Conservation (phyloP, 1,140 invertebrate species). For the Ctenoplectra terminalis region DNA sequence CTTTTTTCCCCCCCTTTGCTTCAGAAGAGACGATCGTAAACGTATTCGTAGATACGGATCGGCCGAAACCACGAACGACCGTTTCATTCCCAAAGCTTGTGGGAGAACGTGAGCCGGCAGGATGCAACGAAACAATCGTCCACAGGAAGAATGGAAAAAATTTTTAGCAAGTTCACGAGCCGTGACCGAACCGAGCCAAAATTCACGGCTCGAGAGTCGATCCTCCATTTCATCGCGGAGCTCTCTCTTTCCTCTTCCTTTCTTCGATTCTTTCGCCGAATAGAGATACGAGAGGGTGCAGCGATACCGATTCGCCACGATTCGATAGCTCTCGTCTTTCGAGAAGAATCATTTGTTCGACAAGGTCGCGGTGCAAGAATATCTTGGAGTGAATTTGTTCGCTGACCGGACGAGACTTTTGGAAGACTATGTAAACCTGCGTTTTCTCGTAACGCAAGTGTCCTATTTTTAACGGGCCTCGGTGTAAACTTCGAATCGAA, state of each 20-base stretch:
- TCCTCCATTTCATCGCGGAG: background rate
- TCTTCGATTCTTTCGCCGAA: too few relatives aligned
- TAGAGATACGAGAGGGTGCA: too few relatives aligned
- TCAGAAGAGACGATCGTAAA: background rate
- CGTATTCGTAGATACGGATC: conserved; percentile 66
- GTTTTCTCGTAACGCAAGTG: conserved; percentile 46
- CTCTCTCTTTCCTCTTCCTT: too few relatives aligned
- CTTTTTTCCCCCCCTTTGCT: background rate
- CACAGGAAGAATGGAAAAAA: conserved; percentile 76
- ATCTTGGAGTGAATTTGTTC: conserved; percentile 11
- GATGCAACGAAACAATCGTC: conserved; percentile 81
- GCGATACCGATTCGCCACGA: background rate
- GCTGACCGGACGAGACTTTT: conserved; percentile 10
- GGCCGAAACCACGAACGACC: conserved; percentile 48
- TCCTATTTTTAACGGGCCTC: conserved; percentile 45
- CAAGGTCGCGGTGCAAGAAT: background rate
- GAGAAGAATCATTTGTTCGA: too few relatives aligned
- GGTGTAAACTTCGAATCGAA: conserved; percentile 45
- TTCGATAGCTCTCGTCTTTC: too few relatives aligned
- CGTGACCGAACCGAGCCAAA: conserved; percentile 75
- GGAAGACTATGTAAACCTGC: conserved; percentile 11
- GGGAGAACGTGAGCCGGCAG: conserved; percentile 76
- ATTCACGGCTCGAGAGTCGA: conserved; percentile 65
- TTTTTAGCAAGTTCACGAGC: conserved; percentile 74
- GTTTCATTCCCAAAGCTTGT: conserved; percentile 64